phyloP scores from a whole-genome alignment of 1,140 invertebrate genomes.

The Nylanderia fulva region DNA sequence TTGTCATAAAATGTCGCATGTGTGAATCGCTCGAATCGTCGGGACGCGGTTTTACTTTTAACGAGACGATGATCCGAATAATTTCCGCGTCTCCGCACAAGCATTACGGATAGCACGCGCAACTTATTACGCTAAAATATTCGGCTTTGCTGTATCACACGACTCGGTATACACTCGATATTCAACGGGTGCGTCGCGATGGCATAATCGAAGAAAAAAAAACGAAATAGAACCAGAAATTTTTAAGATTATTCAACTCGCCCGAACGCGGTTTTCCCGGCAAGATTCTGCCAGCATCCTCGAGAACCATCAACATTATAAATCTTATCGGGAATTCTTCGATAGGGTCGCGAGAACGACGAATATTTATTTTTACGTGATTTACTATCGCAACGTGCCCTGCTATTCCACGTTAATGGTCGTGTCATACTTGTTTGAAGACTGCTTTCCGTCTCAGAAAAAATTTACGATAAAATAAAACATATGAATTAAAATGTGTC shows the following conservation, averaged over 20 bases:
- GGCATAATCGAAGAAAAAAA: conserved; percentile 24
- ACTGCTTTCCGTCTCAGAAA: conserved; percentile 83
- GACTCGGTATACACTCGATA: conserved; percentile 67
- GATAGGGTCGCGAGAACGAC: not conserved
- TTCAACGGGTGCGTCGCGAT: conserved; percentile 54
- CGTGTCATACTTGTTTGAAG: conserved; percentile 84
- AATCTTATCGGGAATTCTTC: conserved; percentile 19
- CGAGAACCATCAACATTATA: conserved; percentile 61
- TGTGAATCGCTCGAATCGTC: conserved; percentile 57
- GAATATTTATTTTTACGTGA: conserved; percentile 59
- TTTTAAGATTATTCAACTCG: conserved; percentile 7
- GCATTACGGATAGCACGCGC: conserved; percentile 72
- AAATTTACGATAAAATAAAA: conserved; percentile 83
- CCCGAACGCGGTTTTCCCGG: conserved; percentile 25
- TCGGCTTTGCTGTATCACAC: conserved; percentile 78
- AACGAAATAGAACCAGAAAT: not conserved
- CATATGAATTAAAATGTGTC: conserved; percentile 67
- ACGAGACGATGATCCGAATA: conserved; percentile 45
- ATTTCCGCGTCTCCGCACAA: conserved; percentile 15
- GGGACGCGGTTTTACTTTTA: conserved; percentile 19
- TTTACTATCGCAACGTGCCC: conserved; percentile 54
- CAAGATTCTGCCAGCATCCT: conserved; percentile 79
- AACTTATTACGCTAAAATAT: conserved; percentile 74
- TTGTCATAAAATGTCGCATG: conserved; percentile 79
- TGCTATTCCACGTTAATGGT: conserved; percentile 80